phyloP scores from a whole-genome alignment of 2,113 vertebrate species.

The Eonycteris spelaea region DNA sequence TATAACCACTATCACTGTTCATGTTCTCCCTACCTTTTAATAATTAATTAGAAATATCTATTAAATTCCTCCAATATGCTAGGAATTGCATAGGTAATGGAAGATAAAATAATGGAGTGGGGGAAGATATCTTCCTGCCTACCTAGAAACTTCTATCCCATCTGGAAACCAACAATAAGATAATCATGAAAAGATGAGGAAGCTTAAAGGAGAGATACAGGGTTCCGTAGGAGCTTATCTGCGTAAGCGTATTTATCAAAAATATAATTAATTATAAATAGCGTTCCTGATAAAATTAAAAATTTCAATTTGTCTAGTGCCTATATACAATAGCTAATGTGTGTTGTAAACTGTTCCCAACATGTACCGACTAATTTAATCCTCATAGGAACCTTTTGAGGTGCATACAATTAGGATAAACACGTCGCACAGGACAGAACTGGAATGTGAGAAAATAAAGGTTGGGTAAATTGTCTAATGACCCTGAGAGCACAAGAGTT shows the following conservation, averaged over 20 bases:
- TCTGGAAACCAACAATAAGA: background rate
- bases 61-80: background rate
- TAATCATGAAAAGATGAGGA: background rate
- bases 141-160: background rate
- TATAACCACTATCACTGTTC: background rate
- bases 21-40: background rate
- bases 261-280: background rate
- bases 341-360: background rate
- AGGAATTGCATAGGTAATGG: background rate
- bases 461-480: background rate
- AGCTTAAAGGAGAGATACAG: background rate
- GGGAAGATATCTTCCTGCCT: background rate
- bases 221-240: rapidly evolving
- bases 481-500: background rate
- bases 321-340: background rate
- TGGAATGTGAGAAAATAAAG: no score
- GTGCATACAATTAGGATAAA: rapidly evolving
- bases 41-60: background rate
- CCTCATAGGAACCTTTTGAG: background rate
- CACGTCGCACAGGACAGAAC: background rate
- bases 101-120: background rate
- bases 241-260: background rate
- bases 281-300: background rate
- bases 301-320: background rate
- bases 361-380: background rate